A percentile compares a stretch with the other conserved stretches of the same genome.
These are phyloP conservation scores for Isotomurus palustris DNA, from an alignment of 2,888 invertebrate genomes.

Conservation along the genomic window DNA sequence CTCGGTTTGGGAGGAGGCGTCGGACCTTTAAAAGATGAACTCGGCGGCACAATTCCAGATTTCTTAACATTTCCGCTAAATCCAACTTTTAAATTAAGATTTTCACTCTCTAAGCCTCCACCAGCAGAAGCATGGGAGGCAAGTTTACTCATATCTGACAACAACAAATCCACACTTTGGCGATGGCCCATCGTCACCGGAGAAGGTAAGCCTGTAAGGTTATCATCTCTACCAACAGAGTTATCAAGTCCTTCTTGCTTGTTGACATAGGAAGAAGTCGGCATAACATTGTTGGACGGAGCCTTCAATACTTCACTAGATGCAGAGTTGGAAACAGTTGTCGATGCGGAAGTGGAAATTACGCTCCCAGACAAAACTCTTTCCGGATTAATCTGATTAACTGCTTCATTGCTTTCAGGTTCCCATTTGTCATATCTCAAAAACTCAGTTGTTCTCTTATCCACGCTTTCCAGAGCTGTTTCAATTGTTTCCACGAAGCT, in stretches of 20 bases:
- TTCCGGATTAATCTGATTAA: background rate
- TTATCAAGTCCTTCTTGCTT: too few relatives aligned
- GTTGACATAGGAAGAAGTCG: too few relatives aligned
- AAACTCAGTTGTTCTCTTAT: slow-evolving; percentile 8
- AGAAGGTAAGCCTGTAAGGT: too few relatives aligned
- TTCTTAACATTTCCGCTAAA: background rate
- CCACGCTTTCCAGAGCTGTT: slow-evolving; percentile 4
- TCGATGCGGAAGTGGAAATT: background rate
- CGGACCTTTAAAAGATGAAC: background rate
- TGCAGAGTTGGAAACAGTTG: too few relatives aligned
- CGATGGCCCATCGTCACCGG: too few relatives aligned
- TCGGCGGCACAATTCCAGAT: background rate
- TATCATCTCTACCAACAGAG: too few relatives aligned
- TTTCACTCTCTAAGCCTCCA: background rate
- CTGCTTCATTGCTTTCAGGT: background rate
- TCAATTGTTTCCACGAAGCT: slow-evolving; percentile 1
- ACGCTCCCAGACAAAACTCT: background rate
- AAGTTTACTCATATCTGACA: too few relatives aligned
- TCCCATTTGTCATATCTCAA: slow-evolving; percentile 2
- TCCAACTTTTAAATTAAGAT: background rate
- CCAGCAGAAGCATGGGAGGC: too few relatives aligned
- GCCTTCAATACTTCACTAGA: too few relatives aligned
- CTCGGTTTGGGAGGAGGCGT: slow-evolving; percentile 5
- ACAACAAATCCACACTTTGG: too few relatives aligned
- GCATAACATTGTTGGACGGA: too few relatives aligned